Base-by-base conservation (phyloP, 2,888 invertebrate genomes). In the Anagyrus pseudococci region DNA sequence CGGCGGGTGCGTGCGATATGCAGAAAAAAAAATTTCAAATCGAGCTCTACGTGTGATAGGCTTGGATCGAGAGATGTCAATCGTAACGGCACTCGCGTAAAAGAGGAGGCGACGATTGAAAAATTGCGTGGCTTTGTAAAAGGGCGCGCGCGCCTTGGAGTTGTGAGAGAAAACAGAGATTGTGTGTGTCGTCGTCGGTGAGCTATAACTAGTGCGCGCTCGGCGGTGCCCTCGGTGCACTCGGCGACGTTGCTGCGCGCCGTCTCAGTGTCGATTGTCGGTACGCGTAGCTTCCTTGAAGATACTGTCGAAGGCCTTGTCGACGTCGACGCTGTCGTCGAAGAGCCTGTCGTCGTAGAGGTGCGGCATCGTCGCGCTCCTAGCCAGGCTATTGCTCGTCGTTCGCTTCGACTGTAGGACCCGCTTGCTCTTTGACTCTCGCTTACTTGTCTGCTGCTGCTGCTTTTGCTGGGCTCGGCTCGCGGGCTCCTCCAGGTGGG, bases 271-370 rank as follows among this genome's bases (percentile, higher is more conserved):
- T 57, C 64, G 59, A 48, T 67, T 50, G 66, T 75, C 75, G 57
- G 72, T 29, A 25, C 71, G 69, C 20, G 78, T 81, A 29, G 81
- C 77, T 70, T 82, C 81, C 68, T 81, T 82, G 85, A 94, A 92
- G 73, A 94, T 86, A 82, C 90, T 89, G 80, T 94, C 94, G 84
- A 94, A 94, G 71, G 92, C 92, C 83, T 89, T 89, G 79, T 94
- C 94, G 66, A 93, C 91, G 83, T 93, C 92, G 82, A 91, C 90
- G 7, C 66, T 74, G 81, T 91, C 92, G 81, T 91, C 92, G 76
- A 89, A 70, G 7, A 73, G 62, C 22, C 70, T 70, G 2, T 75
- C 72, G 57, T 89, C 83, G 74, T 83, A 83, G 69, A 91, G 87
- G 68, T 90, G 87, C 7, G 91, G 91, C 86, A 92, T 86, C 40